Base-by-base conservation (phyloP, 2,888 invertebrate genomes). In the Nebria salina region DNA sequence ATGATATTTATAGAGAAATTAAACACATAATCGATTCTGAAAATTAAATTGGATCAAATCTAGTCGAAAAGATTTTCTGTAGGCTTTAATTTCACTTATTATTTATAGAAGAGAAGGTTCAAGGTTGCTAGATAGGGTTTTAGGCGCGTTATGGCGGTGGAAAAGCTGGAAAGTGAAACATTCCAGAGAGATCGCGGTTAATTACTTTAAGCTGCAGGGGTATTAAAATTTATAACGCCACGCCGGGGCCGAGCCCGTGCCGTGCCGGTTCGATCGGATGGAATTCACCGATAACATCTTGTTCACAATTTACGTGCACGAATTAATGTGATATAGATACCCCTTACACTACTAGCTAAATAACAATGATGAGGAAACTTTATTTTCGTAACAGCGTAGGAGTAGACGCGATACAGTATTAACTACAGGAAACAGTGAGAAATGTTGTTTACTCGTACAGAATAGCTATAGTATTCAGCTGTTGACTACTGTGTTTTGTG, bases 151-250 rank as follows among this genome's bases (percentile, higher is more conserved):
- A 54, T 8, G 54, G 54, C 8, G 54, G 54, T 7, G 54, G 54
- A 54, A 54, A 54, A 54, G 54, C 54, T 54, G 54, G 54, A 54
- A 54, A 54, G 54, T 80, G 80, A 75, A 84, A 85, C 84, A 84
- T 84, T 84, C 84, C 85, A 85, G 85, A 85, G 83, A 84, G 83
- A 64, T 78, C 42, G 15, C 34, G 85, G 85, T 85, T 87, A 87
- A 87, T 87, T 86, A 86, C 85, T 85, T 85, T 85, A 84, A 80
- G 80, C 80, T 75, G 43, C 64, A 68, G 70, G 41, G 70, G 72
- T 80, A 80, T 80, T 80, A 80, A 80, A 79, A 80, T 80, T 80
- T 88, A 88, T 88, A 88, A 87, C 86, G 42, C 72, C 65, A 72
- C 64, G 65, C 65, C 11, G 65, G 15, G 70, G 75, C 75, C 65